These are phyloP conservation scores for Paratrypauchen microcephalus DNA, from an alignment of 2,797 vertebrate species.

Conservation along the genomic window DNA sequence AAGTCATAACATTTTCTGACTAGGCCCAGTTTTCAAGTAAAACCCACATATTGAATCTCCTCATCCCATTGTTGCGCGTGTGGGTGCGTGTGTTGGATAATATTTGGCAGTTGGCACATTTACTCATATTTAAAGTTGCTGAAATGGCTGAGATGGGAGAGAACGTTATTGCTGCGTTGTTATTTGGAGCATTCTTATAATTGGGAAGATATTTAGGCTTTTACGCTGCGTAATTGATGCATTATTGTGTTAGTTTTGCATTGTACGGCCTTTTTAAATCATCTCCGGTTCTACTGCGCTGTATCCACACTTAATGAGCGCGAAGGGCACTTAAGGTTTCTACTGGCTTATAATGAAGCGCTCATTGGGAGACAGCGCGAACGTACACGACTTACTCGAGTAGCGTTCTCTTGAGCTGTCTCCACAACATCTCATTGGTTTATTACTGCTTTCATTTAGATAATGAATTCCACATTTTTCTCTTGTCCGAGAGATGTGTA, in stretches of 20 bases:
- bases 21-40: not conserved
- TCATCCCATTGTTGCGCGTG: slow-evolving; percentile 49
- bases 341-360: slow-evolving; percentile 12
- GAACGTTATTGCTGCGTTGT: slow-evolving; percentile 17
- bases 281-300: not conserved
- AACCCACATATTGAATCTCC: slow-evolving; percentile 62
- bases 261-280: not conserved
- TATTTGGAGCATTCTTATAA: not conserved
- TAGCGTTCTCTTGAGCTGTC: slow-evolving; percentile 26
- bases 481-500: not conserved
- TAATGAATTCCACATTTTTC: not conserved
- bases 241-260: not conserved
- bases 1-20: not conserved
- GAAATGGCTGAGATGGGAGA: slow-evolving; percentile 60
- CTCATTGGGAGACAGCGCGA: slow-evolving; percentile 11
- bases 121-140: slow-evolving; percentile 40
- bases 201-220: too few species aligned
- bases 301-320: slow-evolving; percentile 12
- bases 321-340: slow-evolving; percentile 20
- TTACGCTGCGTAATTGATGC: too few species aligned
- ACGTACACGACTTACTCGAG: slow-evolving; percentile 13
- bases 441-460: slow-evolving; percentile 10
- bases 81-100: slow-evolving; percentile 20
- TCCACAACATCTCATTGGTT: slow-evolving; percentile 33
- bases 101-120: slow-evolving; percentile 3